A percentile compares a stretch with the other conserved stretches of the same genome.
Evolutionary conservation across 2,888 invertebrate genomes (phyloP).

Genomic region (Tetranychus piercei): DNA sequence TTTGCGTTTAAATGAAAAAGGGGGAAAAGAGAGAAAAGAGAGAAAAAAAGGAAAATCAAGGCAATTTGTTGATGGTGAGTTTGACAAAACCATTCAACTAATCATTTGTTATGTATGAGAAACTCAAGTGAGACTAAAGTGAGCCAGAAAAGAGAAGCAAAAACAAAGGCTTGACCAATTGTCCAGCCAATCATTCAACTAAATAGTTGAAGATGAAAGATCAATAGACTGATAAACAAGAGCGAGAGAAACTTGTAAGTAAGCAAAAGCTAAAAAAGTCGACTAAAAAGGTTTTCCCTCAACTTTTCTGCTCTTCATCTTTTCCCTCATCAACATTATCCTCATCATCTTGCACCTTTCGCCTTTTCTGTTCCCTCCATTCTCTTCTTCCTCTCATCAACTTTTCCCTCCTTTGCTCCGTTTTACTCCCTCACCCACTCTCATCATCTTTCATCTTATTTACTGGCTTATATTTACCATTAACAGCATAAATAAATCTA

Average conservation of each 20-base stretch:
- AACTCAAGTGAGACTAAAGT: background rate
- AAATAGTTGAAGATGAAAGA: background rate
- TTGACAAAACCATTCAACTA: background rate
- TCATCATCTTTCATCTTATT: background rate
- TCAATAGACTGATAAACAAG: background rate
- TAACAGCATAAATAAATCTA: background rate
- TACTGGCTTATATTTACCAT: background rate
- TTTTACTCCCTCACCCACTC: background rate
- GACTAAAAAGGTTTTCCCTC: too few species aligned
- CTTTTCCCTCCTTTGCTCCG: background rate
- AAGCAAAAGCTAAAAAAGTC: too few species aligned
- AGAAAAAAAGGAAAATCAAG: background rate
- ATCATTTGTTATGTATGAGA: background rate
- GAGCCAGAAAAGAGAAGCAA: background rate
- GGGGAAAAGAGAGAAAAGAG: background rate
- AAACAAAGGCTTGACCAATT: background rate
- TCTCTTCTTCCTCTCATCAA: background rate
- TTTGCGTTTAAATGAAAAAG: background rate
- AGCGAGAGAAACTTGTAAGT: too few species aligned
- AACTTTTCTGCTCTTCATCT: too few species aligned
- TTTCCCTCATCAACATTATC: too few species aligned
- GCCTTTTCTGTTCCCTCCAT: background rate
- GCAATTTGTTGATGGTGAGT: background rate
- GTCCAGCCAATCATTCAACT: background rate
- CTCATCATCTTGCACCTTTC: too few species aligned